A percentile compares a stretch with the other conserved stretches of the same genome.
Conservation (phyloP, 2,797 vertebrate species). For the Clarias fuscus region DNA sequence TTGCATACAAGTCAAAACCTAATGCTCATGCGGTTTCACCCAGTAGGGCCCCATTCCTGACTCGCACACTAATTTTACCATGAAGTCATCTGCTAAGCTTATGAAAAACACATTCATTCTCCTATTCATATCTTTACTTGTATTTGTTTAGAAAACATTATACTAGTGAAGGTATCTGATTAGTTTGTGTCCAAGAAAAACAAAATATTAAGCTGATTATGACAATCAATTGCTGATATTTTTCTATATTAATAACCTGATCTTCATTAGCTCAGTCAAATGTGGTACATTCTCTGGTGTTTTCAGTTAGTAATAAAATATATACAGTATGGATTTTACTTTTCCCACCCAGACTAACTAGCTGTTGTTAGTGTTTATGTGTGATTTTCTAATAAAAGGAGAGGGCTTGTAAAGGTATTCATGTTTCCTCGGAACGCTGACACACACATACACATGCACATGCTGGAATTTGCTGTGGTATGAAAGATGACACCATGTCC, state of each 20-base stretch:
- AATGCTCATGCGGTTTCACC: not conserved
- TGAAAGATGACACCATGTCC: conserved; percentile 59
- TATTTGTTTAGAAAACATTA: not conserved
- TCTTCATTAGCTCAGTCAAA: not conserved
- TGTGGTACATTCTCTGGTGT: not conserved
- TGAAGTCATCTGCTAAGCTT: not conserved
- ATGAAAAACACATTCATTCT: not conserved
- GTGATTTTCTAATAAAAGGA: conserved; percentile 16
- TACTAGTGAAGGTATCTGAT: not conserved
- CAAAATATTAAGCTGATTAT: not conserved
- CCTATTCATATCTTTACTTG: not conserved
- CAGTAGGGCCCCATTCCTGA: too few relatives aligned
- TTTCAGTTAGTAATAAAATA: not conserved
- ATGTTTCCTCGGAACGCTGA: conserved; percentile 48
- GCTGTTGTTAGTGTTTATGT: not conserved
- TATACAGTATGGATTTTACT: not conserved
- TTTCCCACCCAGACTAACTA: not conserved
- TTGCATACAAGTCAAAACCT: conserved; percentile 13
- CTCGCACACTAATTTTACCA: not conserved
- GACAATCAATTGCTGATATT: not conserved
- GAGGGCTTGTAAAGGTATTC: conserved; percentile 39
- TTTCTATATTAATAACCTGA: not conserved
- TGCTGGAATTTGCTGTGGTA: conserved; percentile 57
- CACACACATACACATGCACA: conserved; percentile 34
- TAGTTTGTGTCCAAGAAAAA: not conserved